These are phyloP conservation scores for Phataginus tetradactyla DNA, from an alignment of 2,797 vertebrate genomes.

Conservation along the genomic window DNA sequence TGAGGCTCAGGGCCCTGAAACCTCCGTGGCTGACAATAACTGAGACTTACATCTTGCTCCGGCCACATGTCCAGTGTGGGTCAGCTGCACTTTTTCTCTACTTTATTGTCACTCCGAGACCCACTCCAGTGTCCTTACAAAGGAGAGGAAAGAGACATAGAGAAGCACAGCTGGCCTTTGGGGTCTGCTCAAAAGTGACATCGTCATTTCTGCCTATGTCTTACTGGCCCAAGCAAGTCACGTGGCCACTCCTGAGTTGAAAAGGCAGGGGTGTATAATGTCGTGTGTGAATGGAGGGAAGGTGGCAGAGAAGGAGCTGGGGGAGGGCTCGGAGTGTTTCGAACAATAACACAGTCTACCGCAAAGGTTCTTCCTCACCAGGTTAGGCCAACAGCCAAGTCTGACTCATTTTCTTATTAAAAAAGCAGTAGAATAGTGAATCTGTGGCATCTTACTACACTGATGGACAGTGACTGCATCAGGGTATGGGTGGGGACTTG, in stretches of 20 bases:
- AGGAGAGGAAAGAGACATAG: background rate
- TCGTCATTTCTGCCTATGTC: background rate
- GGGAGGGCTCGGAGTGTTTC: background rate
- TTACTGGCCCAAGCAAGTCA: conserved; percentile 11
- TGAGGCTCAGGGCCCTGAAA: background rate
- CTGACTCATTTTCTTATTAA: background rate
- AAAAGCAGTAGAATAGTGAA: background rate
- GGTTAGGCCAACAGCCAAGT: background rate
- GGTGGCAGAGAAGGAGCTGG: background rate
- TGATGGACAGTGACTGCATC: too few species aligned
- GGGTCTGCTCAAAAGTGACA: background rate
- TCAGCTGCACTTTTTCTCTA: background rate
- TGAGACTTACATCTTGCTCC: background rate
- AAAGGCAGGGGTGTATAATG: background rate
- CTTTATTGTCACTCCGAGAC: background rate
- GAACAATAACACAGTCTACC: background rate
- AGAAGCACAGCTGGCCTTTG: background rate
- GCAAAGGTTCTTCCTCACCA: background rate
- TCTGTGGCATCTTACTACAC: too few species aligned
- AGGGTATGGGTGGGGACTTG: too few species aligned
- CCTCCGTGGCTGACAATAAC: background rate
- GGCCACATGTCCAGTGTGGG: background rate
- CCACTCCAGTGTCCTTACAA: background rate
- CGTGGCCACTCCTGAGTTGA: background rate
- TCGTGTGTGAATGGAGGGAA: background rate